Conservation (phyloP, 2,888 invertebrate species). For the Leptothorax acervorum region DNA sequence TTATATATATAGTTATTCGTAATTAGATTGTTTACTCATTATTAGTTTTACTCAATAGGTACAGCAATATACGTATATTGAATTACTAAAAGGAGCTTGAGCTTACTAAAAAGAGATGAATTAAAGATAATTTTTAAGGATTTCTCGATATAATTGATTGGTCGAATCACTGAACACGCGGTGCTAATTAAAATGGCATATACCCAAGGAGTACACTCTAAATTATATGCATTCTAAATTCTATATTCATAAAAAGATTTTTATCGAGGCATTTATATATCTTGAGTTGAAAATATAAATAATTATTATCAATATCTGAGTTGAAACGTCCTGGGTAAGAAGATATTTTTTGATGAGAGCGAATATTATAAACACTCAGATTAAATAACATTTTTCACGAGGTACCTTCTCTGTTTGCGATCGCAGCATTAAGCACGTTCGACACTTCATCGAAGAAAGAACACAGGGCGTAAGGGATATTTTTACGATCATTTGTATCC, state of each 20-base stretch:
- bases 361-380: not conserved
- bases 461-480: constrained; percentile 63
- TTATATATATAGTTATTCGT: not conserved
- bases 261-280: constrained; percentile 1
- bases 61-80: not conserved
- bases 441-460: constrained; percentile 33
- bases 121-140: not conserved
- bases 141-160: not conserved
- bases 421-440: constrained; percentile 12
- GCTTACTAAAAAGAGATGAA: not conserved
- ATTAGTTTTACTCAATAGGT: not conserved
- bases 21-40: not conserved
- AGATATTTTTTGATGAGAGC: not conserved
- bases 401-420: not conserved
- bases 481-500: constrained; percentile 73
- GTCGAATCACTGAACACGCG: not conserved
- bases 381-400: constrained; percentile 16
- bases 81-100: too few species aligned
- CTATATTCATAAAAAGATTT: not conserved
- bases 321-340: not conserved
- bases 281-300: not conserved
- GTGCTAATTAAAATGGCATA: not conserved
- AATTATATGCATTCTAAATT: not conserved
- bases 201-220: not conserved
- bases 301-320: not conserved